Evolutionary conservation across 35 echinoderm and acorn worm genomes (phyloP), one percentile per base, ranked within the genome.

Genomic region (Lytechinus pictus): DNA sequence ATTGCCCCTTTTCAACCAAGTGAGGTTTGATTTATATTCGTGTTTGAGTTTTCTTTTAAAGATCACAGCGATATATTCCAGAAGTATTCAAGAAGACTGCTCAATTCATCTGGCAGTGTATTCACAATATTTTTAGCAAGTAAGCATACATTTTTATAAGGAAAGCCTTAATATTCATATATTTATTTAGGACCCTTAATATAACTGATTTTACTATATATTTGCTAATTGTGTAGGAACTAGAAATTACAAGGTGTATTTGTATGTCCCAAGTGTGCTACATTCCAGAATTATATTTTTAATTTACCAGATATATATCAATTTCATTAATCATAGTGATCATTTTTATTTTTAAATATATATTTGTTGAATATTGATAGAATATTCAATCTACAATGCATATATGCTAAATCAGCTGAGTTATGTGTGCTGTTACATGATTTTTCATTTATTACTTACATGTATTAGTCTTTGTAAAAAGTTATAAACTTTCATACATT

Each of bases 51-150:
- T n/a, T 24, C 66, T 79, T 44, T 79, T 79, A 79, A 79, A 79
- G 19, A 79, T n/a, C 66, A 79, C 19, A 79, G 66, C 66, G 66
- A 79, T 79, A 79, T 79, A 79, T 79, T 79, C 66, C 66, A 79
- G 66, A 79, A n/a, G 66, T 79, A 79, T 79, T 79, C 66, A 79
- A 58, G 8, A n/a, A 79, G 21, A 79, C 66, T 79, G 66, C 66
- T 24, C 66, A 79, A 79, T 79, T 79, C 66, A 79, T 79, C 66
- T 6, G 66, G 66, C 66, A 79, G 66, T 79, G 66, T 79, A 79
- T 79, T 79, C 66, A 79, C 66, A 79, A n/a, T 24, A 16, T 79
- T 24, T 79, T 79, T 79, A 79, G 66, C 19, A 3, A 79, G n/a
- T 79, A 79, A 79, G 3, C 19, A 79, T 79, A 79, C 66, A 79